Conservation (phyloP, 2,113 vertebrate genomes). For the Campylomormyrus tamandua region DNA sequence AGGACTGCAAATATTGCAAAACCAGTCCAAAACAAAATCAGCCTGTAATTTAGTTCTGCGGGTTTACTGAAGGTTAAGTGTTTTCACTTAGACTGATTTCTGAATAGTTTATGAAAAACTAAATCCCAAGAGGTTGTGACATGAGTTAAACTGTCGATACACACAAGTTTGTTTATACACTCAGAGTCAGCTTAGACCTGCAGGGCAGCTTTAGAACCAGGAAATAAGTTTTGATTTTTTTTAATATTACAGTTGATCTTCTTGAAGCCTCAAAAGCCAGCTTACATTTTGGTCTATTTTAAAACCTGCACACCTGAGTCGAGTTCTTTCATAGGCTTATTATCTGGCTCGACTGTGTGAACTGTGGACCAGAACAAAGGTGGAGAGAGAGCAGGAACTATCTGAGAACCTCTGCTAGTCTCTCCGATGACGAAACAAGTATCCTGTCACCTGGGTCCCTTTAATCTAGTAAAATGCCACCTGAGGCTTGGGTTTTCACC, state of each 20-base stretch:
- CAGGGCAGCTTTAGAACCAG: background rate
- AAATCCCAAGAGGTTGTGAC: background rate
- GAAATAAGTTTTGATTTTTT: background rate
- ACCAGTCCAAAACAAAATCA: background rate
- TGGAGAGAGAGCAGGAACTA: background rate
- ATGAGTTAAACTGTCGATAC: background rate
- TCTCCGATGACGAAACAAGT: background rate
- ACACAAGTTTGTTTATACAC: background rate
- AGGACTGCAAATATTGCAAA: background rate
- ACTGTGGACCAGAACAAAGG: background rate
- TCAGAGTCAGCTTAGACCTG: background rate
- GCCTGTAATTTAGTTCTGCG: background rate
- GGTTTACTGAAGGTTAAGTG: background rate
- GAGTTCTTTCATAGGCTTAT: background rate
- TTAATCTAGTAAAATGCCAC: background rate
- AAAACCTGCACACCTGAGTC: background rate
- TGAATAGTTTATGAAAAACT: background rate
- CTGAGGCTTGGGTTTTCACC: background rate
- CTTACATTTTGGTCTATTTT: background rate
- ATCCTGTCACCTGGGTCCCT: background rate
- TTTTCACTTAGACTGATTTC: background rate
- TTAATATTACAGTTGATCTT: background rate
- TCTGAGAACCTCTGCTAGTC: background rate
- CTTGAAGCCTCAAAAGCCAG: background rate
- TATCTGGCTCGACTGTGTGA: background rate